Conservation (phyloP, 2,797 vertebrate species). For the Knipowitschia caucasica region DNA sequence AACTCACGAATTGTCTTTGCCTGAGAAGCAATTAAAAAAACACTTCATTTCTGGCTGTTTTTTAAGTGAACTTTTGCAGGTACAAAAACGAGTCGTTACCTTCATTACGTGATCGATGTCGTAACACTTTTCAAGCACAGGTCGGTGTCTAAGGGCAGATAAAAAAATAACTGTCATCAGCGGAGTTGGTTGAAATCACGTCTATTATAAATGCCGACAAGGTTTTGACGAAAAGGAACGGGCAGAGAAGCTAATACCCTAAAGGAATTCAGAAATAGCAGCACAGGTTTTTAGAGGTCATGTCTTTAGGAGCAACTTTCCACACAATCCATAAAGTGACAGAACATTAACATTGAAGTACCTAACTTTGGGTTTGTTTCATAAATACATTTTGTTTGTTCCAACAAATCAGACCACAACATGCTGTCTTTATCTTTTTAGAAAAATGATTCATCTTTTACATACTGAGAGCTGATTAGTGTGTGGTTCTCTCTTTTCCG, state of each 20-base stretch:
- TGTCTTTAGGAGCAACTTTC: background rate
- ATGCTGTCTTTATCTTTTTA: no score
- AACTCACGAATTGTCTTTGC: conserved; percentile 95
- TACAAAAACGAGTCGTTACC: conserved; percentile 68
- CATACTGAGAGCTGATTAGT: no score
- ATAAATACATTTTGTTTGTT: no score
- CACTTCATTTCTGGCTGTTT: background rate
- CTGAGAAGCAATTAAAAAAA: conserved; percentile 54
- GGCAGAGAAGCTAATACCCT: conserved; percentile 5
- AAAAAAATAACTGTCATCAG: conserved; percentile 26
- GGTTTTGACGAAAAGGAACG: conserved; percentile 15
- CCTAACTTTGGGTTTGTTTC: no score
- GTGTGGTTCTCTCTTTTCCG: no score
- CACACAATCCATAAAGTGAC: background rate
- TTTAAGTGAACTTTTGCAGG: conserved; percentile 8
- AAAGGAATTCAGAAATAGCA: background rate
- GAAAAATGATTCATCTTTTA: no score
- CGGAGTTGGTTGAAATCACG: conserved; percentile 18
- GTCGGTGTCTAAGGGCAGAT: conserved; percentile 81
- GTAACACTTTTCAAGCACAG: conserved; percentile 90
- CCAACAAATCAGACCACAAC: no score
- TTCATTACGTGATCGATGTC: conserved; percentile 97
- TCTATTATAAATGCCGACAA: conserved; percentile 17
- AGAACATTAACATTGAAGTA: no score
- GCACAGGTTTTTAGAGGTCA: background rate